A percentile compares a stretch with the other conserved stretches of the same genome.
phyloP scores from a whole-genome alignment of 2,797 vertebrate genomes.

The Pantherophis alleghaniensis region DNA sequence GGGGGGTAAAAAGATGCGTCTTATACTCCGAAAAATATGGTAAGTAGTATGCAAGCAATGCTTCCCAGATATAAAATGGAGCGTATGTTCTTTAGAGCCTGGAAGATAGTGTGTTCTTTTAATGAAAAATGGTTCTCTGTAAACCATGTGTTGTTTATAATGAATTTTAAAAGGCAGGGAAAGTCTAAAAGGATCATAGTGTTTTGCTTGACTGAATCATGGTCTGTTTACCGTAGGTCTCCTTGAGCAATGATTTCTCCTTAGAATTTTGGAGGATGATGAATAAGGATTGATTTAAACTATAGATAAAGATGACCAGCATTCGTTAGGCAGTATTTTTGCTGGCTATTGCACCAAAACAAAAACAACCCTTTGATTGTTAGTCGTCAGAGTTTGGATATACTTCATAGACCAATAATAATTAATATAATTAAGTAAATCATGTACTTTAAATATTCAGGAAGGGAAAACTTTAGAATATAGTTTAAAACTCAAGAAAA shows the following conservation, averaged over 20 bases:
- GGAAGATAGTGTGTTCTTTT: background rate
- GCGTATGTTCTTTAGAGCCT: background rate
- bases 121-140: background rate
- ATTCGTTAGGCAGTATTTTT: background rate
- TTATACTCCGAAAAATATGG: no score
- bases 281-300: background rate
- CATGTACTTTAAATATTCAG: background rate
- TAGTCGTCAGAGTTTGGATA: background rate
- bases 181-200: background rate
- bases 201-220: background rate
- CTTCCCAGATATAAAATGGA: background rate
- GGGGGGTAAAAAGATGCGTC: no score
- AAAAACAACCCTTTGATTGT: background rate
- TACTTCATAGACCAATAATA: constrained; percentile 2
- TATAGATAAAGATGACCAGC: background rate
- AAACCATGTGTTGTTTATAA: background rate
- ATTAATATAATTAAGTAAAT: background rate
- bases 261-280: background rate
- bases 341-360: background rate
- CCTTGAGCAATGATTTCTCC: background rate
- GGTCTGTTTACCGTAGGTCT: background rate
- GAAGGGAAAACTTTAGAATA: background rate
- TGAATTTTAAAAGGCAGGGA: background rate
- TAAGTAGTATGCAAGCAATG: background rate
- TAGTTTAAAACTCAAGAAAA: background rate